Evolutionary conservation across 92 coral and sea anemone species (phyloP), one percentile per base, ranked within the genome.

Genomic region (Anthopleura xanthogrammica): DNA sequence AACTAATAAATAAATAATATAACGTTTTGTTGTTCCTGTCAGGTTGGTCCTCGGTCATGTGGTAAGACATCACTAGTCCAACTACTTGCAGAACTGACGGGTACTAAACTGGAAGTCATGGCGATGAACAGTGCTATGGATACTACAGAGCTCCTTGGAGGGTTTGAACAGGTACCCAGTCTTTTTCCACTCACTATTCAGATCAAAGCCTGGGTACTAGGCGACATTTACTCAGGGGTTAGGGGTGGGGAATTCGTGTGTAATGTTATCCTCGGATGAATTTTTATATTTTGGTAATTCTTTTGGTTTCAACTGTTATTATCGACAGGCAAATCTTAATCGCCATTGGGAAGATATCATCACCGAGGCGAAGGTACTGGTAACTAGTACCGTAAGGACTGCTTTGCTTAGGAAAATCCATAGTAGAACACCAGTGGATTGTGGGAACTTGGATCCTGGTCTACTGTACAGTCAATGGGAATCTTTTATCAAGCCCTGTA

Each of bases 61-160:
- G 94, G 98, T 36, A 96, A 96, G 88, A 96, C 98, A 19, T 96
- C 99, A 42, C 83, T 96, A 14, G 98, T 89, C n/a, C 93, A 91
- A 66, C 82, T 96, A 85, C 78, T 89, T 20, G 92, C 99, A 16
- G 88, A 92, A 56, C 88, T 96, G 89, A 96, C 98, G 55, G 97
- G 99, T 19, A 94, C 88, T 82, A 92, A 90, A 72, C 87, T 96
- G 48, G 99, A 96, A 50, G 95, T 94, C 74, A 90, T 96, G 95
- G 98, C 99, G 1, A 96, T 94, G 98, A 96, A 96, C 85, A 94
- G 98, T 72, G 94, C 99, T 42, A 94, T 91, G 92, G 99, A 96
- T 65, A 96, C 99, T 10, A 96, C 98, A 24, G 99, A 94, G 83
- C 93, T 96, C 1, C 92, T 96, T 17, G 99, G 99, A 0, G 99